Percentiles rank a stretch among this genome's conserved stretches.
Evolutionary conservation across 2,113 vertebrate genomes (phyloP).

Genomic region (Petromus typicus): DNA sequence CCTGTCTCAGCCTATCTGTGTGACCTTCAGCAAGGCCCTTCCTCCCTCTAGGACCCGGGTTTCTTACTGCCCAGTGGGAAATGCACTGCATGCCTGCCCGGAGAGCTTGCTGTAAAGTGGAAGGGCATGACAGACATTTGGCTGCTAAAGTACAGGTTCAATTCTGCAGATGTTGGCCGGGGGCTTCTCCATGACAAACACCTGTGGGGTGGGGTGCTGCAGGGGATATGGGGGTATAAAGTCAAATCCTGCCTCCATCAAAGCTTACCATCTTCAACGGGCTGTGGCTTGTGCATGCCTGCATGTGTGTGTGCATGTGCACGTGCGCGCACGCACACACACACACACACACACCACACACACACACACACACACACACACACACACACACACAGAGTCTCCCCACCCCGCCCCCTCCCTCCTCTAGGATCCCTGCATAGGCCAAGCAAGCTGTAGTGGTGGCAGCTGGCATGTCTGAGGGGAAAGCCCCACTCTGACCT

Average conservation of each 20-base stretch:
- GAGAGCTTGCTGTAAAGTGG: background rate
- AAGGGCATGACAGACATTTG: background rate
- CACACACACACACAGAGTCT: no score
- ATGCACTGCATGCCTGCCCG: background rate
- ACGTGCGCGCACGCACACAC: no score
- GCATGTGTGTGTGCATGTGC: rapidly evolving
- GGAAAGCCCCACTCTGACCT: background rate
- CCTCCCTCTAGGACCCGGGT: background rate
- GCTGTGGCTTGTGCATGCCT: background rate
- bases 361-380: no score
- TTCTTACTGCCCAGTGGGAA: background rate
- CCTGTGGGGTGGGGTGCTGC: background rate
- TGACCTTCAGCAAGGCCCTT: background rate
- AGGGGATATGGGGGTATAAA: background rate
- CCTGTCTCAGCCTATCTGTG: background rate
- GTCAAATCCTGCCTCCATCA: background rate
- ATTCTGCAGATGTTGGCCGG: background rate
- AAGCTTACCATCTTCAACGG: background rate
- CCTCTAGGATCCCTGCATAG: background rate
- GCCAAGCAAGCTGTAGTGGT: background rate
- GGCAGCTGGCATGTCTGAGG: background rate
- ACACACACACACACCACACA: background rate
- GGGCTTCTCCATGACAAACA: background rate
- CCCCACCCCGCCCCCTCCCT: no score
- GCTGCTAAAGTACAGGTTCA: background rate